A percentile compares a stretch with the other conserved stretches of the same genome.
Evolutionary conservation across 2,888 invertebrate species (phyloP).

Genomic region (Agonum fuliginosum): DNA sequence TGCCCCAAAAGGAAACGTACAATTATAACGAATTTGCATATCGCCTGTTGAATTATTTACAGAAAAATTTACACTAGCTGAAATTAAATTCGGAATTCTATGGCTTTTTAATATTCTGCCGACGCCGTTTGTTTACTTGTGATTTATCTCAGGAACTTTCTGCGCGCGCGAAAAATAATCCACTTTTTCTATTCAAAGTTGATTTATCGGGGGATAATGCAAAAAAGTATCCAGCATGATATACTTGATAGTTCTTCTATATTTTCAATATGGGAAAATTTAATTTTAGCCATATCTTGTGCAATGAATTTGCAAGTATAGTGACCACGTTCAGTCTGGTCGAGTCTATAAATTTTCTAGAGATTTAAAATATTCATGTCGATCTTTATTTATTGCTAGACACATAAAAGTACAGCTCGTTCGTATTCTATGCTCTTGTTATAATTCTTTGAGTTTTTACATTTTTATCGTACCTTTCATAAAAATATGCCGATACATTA

Average conservation of each 20-base stretch:
- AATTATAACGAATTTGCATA: conserved; percentile 63
- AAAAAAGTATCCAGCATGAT: conserved; percentile 25
- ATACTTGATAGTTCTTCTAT: conserved; percentile 45
- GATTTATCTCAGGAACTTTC: conserved; percentile 50
- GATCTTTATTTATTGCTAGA: no score
- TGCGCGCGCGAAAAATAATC: conserved; percentile 37
- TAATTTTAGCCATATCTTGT: conserved; percentile 15
- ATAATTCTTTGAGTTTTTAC: no score
- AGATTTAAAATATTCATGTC: no score
- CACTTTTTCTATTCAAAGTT: conserved; percentile 40
- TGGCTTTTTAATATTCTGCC: conserved; percentile 51
- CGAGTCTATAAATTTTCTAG: conserved; percentile 42
- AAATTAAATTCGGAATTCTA: conserved; percentile 56
- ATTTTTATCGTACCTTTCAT: no score
- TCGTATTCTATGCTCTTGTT: no score
- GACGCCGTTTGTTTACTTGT: conserved; percentile 54
- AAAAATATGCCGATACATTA: no score
- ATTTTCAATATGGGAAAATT: conserved; percentile 45
- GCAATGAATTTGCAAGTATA: conserved; percentile 46
- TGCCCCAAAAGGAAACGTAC: conserved; percentile 61
- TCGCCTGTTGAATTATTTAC: conserved; percentile 64
- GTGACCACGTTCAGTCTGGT: conserved; percentile 46
- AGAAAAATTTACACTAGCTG: conserved; percentile 62
- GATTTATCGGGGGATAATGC: conserved; percentile 40
- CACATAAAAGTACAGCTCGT: no score